A percentile compares a stretch with the other conserved stretches of the same genome.
Conservation (phyloP, 2,113 vertebrate species). For the Etheostoma cragini region DNA sequence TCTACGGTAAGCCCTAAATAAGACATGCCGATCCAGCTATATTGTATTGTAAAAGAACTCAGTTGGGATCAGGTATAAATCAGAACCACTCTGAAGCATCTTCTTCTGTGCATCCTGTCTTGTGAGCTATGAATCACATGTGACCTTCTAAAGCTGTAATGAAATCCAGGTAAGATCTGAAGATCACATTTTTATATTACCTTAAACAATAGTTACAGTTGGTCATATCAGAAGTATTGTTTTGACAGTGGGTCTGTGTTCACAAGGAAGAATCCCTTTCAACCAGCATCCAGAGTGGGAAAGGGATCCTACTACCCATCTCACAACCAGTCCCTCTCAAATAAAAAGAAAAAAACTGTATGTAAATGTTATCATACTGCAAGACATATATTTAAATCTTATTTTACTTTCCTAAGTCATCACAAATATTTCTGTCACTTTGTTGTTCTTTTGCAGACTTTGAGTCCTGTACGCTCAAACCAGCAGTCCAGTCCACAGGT, state of each 20-base stretch:
- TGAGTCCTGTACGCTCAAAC: constrained; percentile 69
- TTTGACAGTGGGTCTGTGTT: constrained; percentile 76
- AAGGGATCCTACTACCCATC: constrained; percentile 76
- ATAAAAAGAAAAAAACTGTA: constrained; percentile 75
- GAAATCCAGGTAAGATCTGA: constrained; percentile 79
- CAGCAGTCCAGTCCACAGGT: constrained; percentile 36
- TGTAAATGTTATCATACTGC: background rate
- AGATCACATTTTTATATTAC: background rate
- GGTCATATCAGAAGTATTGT: background rate
- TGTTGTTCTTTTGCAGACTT: constrained; percentile 68
- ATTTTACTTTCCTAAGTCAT: background rate
- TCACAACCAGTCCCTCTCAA: constrained; percentile 55
- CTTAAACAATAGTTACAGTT: background rate
- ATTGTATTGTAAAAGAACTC: background rate
- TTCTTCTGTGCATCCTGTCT: background rate
- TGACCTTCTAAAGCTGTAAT: constrained; percentile 44
- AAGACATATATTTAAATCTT: background rate
- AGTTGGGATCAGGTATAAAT: background rate
- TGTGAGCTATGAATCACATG: background rate
- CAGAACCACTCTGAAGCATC: background rate
- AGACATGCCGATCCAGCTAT: background rate
- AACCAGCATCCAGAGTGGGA: constrained; percentile 42
- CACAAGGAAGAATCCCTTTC: constrained; percentile 76
- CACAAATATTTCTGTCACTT: background rate
- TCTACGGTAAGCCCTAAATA: background rate